These are phyloP conservation scores for Patiria miniata DNA, from an alignment of 35 echinoderm and acorn worm genomes.

Conservation along the genomic window DNA sequence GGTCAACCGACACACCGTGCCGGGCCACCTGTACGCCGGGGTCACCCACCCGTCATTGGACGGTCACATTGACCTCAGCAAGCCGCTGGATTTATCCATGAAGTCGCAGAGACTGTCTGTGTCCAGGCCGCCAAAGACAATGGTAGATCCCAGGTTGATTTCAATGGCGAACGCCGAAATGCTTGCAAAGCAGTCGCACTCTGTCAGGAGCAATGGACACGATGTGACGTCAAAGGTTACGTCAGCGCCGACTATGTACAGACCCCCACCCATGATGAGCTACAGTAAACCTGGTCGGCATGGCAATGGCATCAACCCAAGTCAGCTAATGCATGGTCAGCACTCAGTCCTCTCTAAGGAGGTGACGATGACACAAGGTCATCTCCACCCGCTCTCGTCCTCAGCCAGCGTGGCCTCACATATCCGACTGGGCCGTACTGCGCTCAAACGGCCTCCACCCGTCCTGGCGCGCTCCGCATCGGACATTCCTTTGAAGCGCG, in stretches of 20 bases:
- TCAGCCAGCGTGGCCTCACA: neutral
- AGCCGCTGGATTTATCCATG: constrained; percentile 54
- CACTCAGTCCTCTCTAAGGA: neutral
- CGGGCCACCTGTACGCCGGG: neutral
- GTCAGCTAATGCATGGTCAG: neutral
- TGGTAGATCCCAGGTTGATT: neutral
- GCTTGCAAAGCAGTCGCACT: neutral
- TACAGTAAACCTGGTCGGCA: neutral
- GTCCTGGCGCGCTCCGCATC: neutral
- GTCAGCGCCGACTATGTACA: neutral
- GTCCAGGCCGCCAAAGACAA: neutral
- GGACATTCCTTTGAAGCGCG: neutral
- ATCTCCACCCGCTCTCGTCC: neutral
- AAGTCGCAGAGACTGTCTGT: constrained; percentile 6
- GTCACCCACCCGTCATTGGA: neutral
- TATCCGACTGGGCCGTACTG: neutral
- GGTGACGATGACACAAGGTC: neutral
- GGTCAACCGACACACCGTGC: neutral
- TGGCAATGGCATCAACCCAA: neutral
- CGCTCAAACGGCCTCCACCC: neutral
- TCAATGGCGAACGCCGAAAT: neutral
- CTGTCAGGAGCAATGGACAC: neutral
- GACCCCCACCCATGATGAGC: constrained; percentile 11
- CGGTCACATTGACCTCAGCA: constrained; percentile 45
- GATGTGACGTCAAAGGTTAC: constrained; percentile 2